phyloP scores from a whole-genome alignment of 1,140 invertebrate species.

The Heliconius congener region DNA sequence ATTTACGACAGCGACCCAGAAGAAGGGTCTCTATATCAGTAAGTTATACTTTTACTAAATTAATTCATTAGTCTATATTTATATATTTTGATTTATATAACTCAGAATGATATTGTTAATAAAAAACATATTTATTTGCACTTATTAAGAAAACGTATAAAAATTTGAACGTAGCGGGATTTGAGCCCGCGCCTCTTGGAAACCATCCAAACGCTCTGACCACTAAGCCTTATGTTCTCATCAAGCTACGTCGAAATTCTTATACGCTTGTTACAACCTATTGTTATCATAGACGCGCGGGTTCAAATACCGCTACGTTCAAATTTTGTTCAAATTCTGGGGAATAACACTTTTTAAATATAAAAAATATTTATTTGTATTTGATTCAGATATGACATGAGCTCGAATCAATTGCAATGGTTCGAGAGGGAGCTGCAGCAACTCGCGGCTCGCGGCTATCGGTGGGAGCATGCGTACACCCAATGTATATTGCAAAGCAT shows the following conservation, averaged over 20 bases:
- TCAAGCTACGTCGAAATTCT: too few relatives aligned
- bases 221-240: too few relatives aligned
- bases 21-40: conserved; percentile 67
- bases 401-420: conserved; percentile 83
- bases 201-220: too few relatives aligned
- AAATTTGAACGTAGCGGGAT: too few relatives aligned
- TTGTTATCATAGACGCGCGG: too few relatives aligned
- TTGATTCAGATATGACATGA: conserved; percentile 83
- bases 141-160: too few relatives aligned
- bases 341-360: too few relatives aligned
- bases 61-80: neutral
- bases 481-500: conserved; percentile 91
- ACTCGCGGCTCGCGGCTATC: conserved; percentile 86
- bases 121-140: neutral
- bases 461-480: conserved; percentile 91
- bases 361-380: neutral
- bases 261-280: too few relatives aligned
- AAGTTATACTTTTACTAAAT: conserved; percentile 42
- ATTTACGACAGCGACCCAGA: conserved; percentile 82
- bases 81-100: neutral
- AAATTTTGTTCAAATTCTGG: too few relatives aligned
- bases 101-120: neutral
- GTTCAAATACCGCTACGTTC: too few relatives aligned
- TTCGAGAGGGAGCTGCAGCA: conserved; percentile 86
- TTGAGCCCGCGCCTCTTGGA: too few relatives aligned